phyloP scores from a whole-genome alignment of 2,113 vertebrate genomes.

The Garra rufa region DNA sequence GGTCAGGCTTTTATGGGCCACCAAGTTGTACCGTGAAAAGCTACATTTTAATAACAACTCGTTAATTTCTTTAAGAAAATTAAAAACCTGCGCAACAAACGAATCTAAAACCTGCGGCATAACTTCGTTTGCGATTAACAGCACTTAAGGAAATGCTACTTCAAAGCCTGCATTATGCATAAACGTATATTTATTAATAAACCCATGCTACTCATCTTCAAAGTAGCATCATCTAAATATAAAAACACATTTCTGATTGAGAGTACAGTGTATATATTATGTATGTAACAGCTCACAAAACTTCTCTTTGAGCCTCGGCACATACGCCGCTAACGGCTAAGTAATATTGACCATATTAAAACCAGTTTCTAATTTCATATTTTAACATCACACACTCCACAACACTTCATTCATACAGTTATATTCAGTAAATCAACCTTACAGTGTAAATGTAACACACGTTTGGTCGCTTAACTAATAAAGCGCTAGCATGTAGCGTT shows the following conservation, averaged over 20 bases:
- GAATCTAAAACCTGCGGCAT: not conserved
- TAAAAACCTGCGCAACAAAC: not conserved
- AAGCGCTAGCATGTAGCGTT: constrained; percentile 10
- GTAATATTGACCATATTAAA: not conserved
- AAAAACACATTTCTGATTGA: not conserved
- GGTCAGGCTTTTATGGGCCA: constrained; percentile 13
- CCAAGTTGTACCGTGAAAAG: not conserved
- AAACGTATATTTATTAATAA: not conserved
- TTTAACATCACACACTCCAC: not conserved
- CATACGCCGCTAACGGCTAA: constrained; percentile 12
- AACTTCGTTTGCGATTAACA: not conserved
- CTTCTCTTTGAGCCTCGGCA: not conserved
- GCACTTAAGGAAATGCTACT: not conserved
- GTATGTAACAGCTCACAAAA: not conserved
- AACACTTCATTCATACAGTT: not conserved
- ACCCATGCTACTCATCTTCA: no score
- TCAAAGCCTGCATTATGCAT: not conserved
- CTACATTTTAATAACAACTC: not conserved
- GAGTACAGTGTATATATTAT: not conserved
- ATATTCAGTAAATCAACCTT: not conserved
- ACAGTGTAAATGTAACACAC: no score
- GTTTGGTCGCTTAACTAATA: not conserved
- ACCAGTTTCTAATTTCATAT: not conserved
- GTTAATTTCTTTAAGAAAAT: not conserved
- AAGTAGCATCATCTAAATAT: not conserved